Evolutionary conservation across 2,113 vertebrate species (phyloP).

Genomic region (Casuarius casuarius): DNA sequence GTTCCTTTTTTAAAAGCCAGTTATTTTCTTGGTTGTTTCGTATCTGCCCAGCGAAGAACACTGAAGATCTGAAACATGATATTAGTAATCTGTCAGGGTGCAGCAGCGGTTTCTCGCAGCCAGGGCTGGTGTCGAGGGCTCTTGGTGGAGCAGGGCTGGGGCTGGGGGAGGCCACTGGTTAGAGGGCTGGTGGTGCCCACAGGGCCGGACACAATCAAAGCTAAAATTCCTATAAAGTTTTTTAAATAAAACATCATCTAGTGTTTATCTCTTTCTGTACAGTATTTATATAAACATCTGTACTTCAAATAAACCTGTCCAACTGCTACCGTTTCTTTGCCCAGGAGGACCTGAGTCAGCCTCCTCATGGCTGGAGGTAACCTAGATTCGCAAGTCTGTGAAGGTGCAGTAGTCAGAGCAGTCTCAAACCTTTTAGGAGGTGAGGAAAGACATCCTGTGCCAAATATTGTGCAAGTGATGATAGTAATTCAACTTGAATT

Average conservation of each 20-base stretch:
- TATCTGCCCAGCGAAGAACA: background rate
- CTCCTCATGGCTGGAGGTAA: background rate
- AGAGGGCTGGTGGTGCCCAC: too few relatives aligned
- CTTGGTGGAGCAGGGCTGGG: too few relatives aligned
- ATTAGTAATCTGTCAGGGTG: background rate
- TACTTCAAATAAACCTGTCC: background rate
- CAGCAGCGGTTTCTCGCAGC: background rate
- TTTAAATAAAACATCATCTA: too few relatives aligned
- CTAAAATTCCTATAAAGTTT: too few relatives aligned
- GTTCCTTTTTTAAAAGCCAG: background rate
- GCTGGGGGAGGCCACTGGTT: too few relatives aligned
- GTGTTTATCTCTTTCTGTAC: background rate
- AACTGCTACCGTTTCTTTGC: too few relatives aligned
- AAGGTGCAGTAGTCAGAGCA: background rate
- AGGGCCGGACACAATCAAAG: too few relatives aligned
- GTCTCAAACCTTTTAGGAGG: background rate
- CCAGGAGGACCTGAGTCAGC: background rate
- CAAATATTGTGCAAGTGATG: background rate
- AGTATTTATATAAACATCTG: background rate
- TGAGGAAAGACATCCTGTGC: background rate
- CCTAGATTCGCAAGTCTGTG: background rate
- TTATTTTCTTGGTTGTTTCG: background rate
- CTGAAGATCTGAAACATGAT: background rate
- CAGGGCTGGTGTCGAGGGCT: too few relatives aligned
- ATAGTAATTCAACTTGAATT: background rate